Percentiles rank a stretch among this genome's conserved stretches.
These are phyloP conservation scores for Oxystoma pomonae DNA, from an alignment of 2,888 invertebrate species.

Conservation along the genomic window DNA sequence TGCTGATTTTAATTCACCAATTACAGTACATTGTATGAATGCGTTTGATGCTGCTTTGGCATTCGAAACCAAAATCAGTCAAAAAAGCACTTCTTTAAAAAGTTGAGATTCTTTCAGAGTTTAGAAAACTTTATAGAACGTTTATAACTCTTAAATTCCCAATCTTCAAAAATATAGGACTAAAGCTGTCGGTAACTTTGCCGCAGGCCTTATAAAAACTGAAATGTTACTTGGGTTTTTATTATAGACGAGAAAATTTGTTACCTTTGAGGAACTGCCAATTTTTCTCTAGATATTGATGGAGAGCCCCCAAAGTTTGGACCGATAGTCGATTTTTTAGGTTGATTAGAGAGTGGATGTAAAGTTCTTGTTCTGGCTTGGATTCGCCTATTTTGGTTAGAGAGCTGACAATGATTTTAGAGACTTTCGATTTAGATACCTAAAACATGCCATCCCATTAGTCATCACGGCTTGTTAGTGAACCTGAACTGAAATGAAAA, in stretches of 20 bases:
- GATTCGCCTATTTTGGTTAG: constrained; percentile 46
- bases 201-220: too few species aligned
- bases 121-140: too few species aligned
- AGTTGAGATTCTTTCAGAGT: too few species aligned
- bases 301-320: constrained; percentile 66
- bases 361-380: constrained; percentile 53
- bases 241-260: too few species aligned
- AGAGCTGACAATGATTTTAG: constrained; percentile 39
- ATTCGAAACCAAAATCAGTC: too few species aligned
- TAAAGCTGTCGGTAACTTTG: too few species aligned
- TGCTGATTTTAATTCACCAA: too few species aligned
- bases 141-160: too few species aligned
- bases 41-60: too few species aligned
- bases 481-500: background rate
- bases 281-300: constrained; percentile 66
- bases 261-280: constrained; percentile 44
- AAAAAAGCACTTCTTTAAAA: constrained; percentile 46
- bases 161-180: too few species aligned
- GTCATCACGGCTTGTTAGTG: background rate
- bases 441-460: constrained; percentile 17
- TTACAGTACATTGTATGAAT: too few species aligned
- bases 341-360: constrained; percentile 60
- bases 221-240: too few species aligned
- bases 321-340: constrained; percentile 60
- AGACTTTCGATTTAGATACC: constrained; percentile 35